Evolutionary conservation across 2,113 vertebrate species (phyloP), one percentile per base, ranked within the genome.

Genomic region (Orientallactaga bullata): DNA sequence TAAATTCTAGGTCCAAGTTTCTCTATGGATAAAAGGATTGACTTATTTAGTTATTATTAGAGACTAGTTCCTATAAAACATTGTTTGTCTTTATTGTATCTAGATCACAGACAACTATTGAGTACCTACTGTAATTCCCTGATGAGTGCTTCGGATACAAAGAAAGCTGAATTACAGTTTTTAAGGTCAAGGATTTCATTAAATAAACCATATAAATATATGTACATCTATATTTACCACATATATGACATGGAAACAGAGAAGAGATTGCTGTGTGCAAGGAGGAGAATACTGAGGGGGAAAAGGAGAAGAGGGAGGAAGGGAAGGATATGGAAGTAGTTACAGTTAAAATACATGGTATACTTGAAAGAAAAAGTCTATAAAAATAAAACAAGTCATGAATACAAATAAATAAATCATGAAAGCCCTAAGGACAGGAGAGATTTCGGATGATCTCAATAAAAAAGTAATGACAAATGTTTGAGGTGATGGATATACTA

Each of bases 351-450:
- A 65, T 69, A 69, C 32, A 85, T 68, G n/a, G 51, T 84, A 51
- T 2, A 55, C 32, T 26, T 68, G 9, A 68, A 68, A 21, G 28
- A 47, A 61, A 37, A 32, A n/a, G 30, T 69, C 21, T 55, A 24
- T 69, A 68, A 68, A 65, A 42, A 58, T 68, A 39, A 76, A 68
- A 79, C 47, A 79, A 90, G 5, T 1, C 37, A 88, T 61, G 1
- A 6, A 90, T 26, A 78, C 51, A 74, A 85, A 58, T 8, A 55
- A 85, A 71, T 35, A 86, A 13, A 65, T 58, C 78, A 71, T 58
- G 18, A 89, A 95, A 90, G 17, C 30, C 37, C 55, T 66, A 79
- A 85, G 28, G 60, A 39, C 63, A 69, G n/a, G 12, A 88, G 79
- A 18, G 11, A 79, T 42, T 63, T 72, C 72, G 35, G 42, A n/a